Percentiles rank a stretch among this genome's conserved stretches.
Conservation (phyloP, 2,888 invertebrate species). For the Yponomeuta cagnagella region DNA sequence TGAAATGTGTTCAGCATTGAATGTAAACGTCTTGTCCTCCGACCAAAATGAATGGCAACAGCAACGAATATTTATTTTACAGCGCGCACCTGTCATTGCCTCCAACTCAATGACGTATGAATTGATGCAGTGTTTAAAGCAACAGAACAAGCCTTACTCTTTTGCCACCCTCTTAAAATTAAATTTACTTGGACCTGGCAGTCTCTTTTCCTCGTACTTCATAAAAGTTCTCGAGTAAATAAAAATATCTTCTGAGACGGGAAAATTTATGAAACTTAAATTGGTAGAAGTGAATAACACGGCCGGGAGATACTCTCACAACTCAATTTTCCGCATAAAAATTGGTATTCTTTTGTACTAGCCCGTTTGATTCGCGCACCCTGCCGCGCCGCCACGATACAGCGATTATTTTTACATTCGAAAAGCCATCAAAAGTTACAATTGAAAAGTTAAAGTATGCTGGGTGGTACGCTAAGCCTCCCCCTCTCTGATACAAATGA, state of each 20-base stretch:
- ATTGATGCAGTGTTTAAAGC: not conserved
- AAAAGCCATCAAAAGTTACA: slow-evolving; percentile 76
- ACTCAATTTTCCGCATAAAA: slow-evolving; percentile 71
- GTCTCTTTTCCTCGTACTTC: not conserved
- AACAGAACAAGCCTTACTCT: not conserved
- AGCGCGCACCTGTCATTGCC: slow-evolving; percentile 11
- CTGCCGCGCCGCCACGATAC: slow-evolving; percentile 53
- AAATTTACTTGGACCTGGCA: not conserved
- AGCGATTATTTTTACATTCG: slow-evolving; percentile 74
- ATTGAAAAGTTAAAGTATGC: slow-evolving; percentile 76
- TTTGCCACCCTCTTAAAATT: not conserved
- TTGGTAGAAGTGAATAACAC: slow-evolving; percentile 53
- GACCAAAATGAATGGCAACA: slow-evolving; percentile 47
- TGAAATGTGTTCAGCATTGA: slow-evolving; percentile 70
- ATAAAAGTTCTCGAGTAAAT: slow-evolving; percentile 3
- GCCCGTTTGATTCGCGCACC: slow-evolving; percentile 63
- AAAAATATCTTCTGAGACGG: not conserved
- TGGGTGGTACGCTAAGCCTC: slow-evolving; percentile 58
- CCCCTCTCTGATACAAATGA: slow-evolving; percentile 66
- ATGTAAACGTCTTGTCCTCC: slow-evolving; percentile 54
- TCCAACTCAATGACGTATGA: not conserved
- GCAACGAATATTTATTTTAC: slow-evolving; percentile 39
- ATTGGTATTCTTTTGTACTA: slow-evolving; percentile 69
- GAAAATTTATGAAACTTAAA: slow-evolving; percentile 25
- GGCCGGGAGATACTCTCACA: slow-evolving; percentile 38